phyloP scores from a whole-genome alignment of 2,888 invertebrate genomes.

The Oeneis ivallda region DNA sequence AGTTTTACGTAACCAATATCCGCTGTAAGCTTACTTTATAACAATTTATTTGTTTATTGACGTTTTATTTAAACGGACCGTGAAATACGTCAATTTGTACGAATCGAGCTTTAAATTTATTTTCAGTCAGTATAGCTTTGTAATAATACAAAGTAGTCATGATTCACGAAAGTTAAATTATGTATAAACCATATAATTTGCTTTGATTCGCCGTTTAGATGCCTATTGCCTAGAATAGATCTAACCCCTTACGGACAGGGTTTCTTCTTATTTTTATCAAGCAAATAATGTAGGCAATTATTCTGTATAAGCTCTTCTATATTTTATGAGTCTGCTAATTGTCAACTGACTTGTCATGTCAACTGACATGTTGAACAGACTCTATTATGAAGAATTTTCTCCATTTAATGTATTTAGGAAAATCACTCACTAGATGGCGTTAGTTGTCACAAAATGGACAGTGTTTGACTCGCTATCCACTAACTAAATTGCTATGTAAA shows the following conservation, averaged over 20 bases:
- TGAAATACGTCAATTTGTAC: constrained; percentile 25
- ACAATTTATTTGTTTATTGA: constrained; percentile 37
- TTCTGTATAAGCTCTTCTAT: too few relatives aligned
- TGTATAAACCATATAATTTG: background rate
- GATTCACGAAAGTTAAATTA: background rate
- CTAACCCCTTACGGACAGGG: too few relatives aligned
- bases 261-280: too few relatives aligned
- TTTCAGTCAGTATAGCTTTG: background rate
- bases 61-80: constrained; percentile 31
- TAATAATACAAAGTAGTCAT: constrained; percentile 1
- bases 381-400: background rate
- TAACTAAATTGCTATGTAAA: too few relatives aligned
- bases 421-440: constrained; percentile 1
- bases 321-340: too few relatives aligned
- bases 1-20: constrained; percentile 49
- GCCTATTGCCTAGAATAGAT: background rate
- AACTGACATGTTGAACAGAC: too few relatives aligned
- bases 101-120: constrained; percentile 20
- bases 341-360: too few relatives aligned
- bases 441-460: background rate
- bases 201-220: too few relatives aligned
- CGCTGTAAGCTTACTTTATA: constrained; percentile 45
- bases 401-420: background rate
- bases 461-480: too few relatives aligned
- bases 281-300: too few relatives aligned